Evolutionary conservation across 2,113 vertebrate genomes (phyloP).

Genomic region (Numenius arquata): DNA sequence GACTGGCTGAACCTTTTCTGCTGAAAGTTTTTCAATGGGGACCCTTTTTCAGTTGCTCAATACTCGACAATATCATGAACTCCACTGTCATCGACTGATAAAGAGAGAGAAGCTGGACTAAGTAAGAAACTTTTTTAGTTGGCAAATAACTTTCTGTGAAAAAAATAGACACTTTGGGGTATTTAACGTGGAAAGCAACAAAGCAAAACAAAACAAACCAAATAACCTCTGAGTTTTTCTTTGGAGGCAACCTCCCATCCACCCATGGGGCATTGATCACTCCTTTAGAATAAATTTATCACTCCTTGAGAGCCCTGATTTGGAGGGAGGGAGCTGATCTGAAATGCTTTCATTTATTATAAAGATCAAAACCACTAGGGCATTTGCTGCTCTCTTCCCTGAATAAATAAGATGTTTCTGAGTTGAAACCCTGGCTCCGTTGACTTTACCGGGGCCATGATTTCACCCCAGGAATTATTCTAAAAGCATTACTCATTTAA

Average conservation of each 20-base stretch:
- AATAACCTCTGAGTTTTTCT: background rate
- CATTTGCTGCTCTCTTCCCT: background rate
- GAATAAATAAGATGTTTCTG: background rate
- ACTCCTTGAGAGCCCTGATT: background rate
- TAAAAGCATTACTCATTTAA: conserved; percentile 55
- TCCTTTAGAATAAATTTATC: background rate
- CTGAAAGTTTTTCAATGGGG: background rate
- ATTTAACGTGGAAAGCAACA: background rate
- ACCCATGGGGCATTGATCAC: background rate
- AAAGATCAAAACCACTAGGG: background rate
- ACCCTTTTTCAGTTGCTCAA: background rate
- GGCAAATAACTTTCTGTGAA: background rate
- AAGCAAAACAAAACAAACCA: background rate
- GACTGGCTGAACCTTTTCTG: background rate
- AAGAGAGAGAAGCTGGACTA: background rate
- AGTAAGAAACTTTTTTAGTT: background rate
- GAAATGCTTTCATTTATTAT: background rate
- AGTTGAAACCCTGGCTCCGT: background rate
- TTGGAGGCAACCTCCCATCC: background rate
- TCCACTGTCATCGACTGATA: background rate
- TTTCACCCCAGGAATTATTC: conserved; percentile 53
- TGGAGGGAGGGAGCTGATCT: background rate
- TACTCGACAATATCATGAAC: background rate
- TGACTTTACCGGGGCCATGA: conserved; percentile 13
- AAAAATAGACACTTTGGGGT: background rate